Evolutionary conservation across 2,888 invertebrate genomes (phyloP).

Genomic region (Choristoneura rosaceana): DNA sequence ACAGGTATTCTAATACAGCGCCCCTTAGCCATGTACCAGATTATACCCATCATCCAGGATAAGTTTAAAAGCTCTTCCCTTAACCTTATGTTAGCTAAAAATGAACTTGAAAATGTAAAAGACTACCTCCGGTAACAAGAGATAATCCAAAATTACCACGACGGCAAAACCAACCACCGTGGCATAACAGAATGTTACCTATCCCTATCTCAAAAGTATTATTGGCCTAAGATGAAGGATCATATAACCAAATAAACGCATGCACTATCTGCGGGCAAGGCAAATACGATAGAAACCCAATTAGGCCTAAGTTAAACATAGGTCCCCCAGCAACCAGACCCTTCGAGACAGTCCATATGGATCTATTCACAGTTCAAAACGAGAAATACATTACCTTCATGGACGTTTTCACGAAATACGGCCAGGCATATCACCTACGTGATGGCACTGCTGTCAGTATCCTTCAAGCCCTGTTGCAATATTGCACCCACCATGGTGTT

Average conservation of each 20-base stretch:
- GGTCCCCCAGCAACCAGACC: too few relatives aligned
- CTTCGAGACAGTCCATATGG: conserved; percentile 29
- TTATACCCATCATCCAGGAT: too few relatives aligned
- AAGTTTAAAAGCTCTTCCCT: too few relatives aligned
- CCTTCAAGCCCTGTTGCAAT: conserved; percentile 24
- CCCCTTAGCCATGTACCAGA: conserved; percentile 43
- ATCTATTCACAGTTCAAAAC: conserved; percentile 27
- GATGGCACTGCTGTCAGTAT: conserved; percentile 3
- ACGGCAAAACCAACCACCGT: conserved; percentile 41
- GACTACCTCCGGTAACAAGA: conserved; percentile 41
- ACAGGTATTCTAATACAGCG: conserved; percentile 42
- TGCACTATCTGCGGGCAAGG: conserved; percentile 34
- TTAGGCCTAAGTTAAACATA: too few relatives aligned
- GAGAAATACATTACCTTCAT: conserved; percentile 37
- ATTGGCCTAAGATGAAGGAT: conserved; percentile 42
- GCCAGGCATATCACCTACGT: conserved; percentile 27
- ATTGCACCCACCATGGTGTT: conserved; percentile 46
- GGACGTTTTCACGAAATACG: conserved; percentile 33
- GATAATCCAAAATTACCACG: conserved; percentile 27
- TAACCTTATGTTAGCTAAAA: too few relatives aligned
- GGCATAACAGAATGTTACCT: conserved; percentile 42
- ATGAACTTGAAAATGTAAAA: conserved; percentile 41
- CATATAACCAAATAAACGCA: conserved; percentile 37
- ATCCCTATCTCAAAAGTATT: conserved; percentile 37
- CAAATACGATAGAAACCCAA: too few relatives aligned